Conservation (phyloP, 2,888 invertebrate genomes). For the Bombylius discolor region DNA sequence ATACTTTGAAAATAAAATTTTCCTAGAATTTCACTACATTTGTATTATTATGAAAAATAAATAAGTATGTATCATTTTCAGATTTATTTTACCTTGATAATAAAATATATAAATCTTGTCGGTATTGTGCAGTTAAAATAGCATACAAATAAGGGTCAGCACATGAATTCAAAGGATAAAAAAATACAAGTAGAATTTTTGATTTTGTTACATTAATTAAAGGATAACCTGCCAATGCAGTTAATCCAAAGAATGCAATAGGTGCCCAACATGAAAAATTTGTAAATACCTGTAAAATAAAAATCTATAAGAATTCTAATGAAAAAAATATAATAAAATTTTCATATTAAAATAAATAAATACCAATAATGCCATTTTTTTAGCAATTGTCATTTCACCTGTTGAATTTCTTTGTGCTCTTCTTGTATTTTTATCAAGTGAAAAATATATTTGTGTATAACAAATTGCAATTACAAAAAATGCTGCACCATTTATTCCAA, state of each 20-base stretch:
- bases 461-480: constrained; percentile 74
- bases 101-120: constrained; percentile 56
- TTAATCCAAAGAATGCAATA: constrained; percentile 76
- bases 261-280: constrained; percentile 79
- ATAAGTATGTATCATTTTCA: background rate
- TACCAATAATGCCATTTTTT: constrained; percentile 80
- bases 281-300: constrained; percentile 45
- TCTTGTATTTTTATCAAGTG: constrained; percentile 58
- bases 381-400: constrained; percentile 64
- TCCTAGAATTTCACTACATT: no score
- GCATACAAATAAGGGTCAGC: constrained; percentile 89
- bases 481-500: constrained; percentile 64
- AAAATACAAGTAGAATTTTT: constrained; percentile 74
- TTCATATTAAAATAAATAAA: constrained; percentile 3
- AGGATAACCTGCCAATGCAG: constrained; percentile 71
- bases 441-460: constrained; percentile 75
- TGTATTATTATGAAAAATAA: no score
- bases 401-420: constrained; percentile 37
- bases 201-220: constrained; percentile 70
- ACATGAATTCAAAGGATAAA: constrained; percentile 83
- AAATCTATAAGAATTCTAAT: background rate
- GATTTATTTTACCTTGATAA: constrained; percentile 46
- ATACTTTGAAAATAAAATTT: background rate
- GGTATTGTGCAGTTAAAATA: constrained; percentile 75
- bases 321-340: background rate